Conservation (phyloP, 2,888 invertebrate genomes). For the Coleophora flavipennella region DNA sequence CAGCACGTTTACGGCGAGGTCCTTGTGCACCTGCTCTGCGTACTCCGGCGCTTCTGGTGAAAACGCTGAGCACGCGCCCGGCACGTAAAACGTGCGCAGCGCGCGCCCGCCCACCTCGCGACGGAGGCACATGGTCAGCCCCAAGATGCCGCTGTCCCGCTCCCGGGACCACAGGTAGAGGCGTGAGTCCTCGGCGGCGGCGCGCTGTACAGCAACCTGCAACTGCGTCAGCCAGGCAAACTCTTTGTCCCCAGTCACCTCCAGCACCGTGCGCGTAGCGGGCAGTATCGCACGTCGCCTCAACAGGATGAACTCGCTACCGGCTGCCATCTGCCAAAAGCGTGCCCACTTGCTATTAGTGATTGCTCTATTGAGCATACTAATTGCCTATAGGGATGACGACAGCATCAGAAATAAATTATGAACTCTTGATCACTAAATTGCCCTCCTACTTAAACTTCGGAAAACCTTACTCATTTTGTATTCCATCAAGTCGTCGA, state of each 20-base stretch:
- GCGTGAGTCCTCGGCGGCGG: conserved; percentile 57
- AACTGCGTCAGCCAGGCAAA: conserved; percentile 87
- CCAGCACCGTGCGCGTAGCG: conserved; percentile 66
- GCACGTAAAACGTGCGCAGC: conserved; percentile 81
- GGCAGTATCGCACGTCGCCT: conserved; percentile 63
- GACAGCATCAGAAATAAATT: no score
- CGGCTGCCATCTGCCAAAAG: conserved; percentile 70
- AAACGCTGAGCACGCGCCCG: conserved; percentile 76
- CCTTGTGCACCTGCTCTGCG: conserved; percentile 76
- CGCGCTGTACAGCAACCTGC: conserved; percentile 80
- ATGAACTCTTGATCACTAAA: no score
- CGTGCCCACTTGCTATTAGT: not conserved
- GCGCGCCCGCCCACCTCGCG: conserved; percentile 88
- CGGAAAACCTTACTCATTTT: no score
- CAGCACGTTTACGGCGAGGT: conserved; percentile 89
- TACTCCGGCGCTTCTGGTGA: conserved; percentile 71
- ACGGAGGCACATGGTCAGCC: conserved; percentile 91
- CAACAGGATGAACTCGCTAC: conserved; percentile 77
- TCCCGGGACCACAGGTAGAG: conserved; percentile 68
- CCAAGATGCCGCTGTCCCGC: conserved; percentile 79
- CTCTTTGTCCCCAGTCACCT: conserved; percentile 76
- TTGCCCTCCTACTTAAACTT: no score
- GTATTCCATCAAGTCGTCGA: no score
- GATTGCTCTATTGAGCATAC: no score
- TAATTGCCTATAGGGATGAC: no score